Evolutionary conservation across 2,797 vertebrate genomes (phyloP), one percentile per base, ranked within the genome.

Genomic region (Lates japonicus): DNA sequence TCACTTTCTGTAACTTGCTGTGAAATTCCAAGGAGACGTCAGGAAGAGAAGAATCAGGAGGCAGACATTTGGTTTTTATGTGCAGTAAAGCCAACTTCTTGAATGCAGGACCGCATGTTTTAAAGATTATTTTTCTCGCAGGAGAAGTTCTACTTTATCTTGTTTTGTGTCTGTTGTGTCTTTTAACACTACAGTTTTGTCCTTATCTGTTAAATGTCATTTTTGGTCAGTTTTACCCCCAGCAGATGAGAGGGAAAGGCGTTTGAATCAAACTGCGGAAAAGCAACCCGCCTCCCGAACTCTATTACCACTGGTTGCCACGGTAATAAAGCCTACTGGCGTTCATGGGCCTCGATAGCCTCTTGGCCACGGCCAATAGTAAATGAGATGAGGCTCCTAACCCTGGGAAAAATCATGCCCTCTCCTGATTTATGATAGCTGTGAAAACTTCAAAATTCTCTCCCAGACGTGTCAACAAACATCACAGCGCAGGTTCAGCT

Each of bases 381-480:
- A 37, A 78, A 42, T 22, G 39, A 73, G 76, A 78, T 61, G 59
- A 70, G 77, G 71, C 69, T 86, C 72, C 87, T 42, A 70, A 88
- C 77, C 94, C 91, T 95, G 94, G 94, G 94, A 95, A 95, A 95
- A 91, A 90, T 88, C 91, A 75, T 84, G 81, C 88, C 82, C 87
- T 69, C 67, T 87, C 65, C 63, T 92, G 95, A 94, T 94, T 92
- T 92, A 95, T 89, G 91, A 91, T 88, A 78, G 77, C 86, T 88
- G 92, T 79, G 91, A 95, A 94, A 93, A 90, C 91, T 89, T 90
- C 85, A 55, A 87, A 91, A 94, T 95, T 95, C 92, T 95, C 90
- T 92, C 91, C 86, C 80, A 81, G 85, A 94, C 82, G 85, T 95
- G 95, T 95, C 93, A 95, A 92, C 93, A 95, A 96, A 96, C 95